phyloP scores from a whole-genome alignment of 2,113 vertebrate species.

The Corvus moneduloides region DNA sequence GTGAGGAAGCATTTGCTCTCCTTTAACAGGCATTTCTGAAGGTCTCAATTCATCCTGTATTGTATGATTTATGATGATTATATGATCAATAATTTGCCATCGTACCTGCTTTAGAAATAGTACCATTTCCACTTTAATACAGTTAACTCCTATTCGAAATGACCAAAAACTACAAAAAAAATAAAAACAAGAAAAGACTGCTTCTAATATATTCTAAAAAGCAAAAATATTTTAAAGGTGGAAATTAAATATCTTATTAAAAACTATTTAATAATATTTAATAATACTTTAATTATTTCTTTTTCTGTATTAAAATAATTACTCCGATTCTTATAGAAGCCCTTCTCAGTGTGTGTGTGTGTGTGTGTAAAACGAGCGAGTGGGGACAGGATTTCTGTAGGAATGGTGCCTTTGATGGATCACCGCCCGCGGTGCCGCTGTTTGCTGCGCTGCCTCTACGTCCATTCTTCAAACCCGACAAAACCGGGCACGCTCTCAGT shows the following conservation, averaged over 20 bases:
- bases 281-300: not conserved
- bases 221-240: not conserved
- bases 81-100: not conserved
- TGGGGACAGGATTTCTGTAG: not conserved
- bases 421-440: not conserved
- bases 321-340: not conserved
- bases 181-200: fast-evolving
- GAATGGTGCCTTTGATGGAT: not conserved
- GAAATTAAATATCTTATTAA: not conserved
- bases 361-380: not conserved
- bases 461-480: not conserved
- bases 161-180: not conserved
- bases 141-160: not conserved
- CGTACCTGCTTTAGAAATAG: not conserved
- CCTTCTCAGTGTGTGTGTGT: not conserved
- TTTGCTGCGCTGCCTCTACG: not conserved
- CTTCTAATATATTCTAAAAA: not conserved
- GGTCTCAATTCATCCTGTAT: not conserved
- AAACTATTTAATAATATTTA: too few species aligned
- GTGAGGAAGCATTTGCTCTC: not conserved
- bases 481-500: fast-evolving
- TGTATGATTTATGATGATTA: not conserved
- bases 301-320: not conserved
- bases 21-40: not conserved
- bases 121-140: not conserved